A percentile compares a stretch with the other conserved stretches of the same genome.
phyloP scores from a whole-genome alignment of 2,888 invertebrate species.

The Pardosa pseudoannulata region DNA sequence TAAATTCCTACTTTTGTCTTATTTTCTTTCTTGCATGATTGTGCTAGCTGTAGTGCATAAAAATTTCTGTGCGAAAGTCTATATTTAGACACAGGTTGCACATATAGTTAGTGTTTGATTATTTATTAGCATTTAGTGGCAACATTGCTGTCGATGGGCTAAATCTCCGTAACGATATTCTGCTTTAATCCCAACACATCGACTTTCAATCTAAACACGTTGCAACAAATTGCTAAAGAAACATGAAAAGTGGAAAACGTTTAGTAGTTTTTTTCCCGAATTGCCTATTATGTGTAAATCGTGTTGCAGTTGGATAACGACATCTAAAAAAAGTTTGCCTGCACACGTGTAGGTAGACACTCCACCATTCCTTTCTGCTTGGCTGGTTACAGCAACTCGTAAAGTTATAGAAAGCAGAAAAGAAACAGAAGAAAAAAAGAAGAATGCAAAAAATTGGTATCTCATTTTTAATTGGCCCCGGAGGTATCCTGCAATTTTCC shows the following conservation, averaged over 20 bases:
- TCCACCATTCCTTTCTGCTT: slow-evolving; percentile 57
- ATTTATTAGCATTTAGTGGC: slow-evolving; percentile 6
- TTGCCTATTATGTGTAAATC: slow-evolving; percentile 67
- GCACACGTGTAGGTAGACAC: slow-evolving; percentile 16
- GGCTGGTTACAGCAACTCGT: slow-evolving; percentile 36
- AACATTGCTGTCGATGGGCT: slow-evolving; percentile 35
- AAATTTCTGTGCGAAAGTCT: too few species aligned
- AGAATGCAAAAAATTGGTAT: slow-evolving; percentile 38
- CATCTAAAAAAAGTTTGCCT: background rate
- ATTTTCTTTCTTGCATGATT: too few species aligned
- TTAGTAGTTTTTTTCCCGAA: slow-evolving; percentile 1
- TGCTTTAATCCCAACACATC: background rate
- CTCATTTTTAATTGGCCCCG: slow-evolving; percentile 64
- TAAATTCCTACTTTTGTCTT: too few species aligned
- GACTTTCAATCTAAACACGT: slow-evolving; percentile 23
- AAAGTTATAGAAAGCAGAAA: background rate
- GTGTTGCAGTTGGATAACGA: background rate
- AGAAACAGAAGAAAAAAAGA: background rate
- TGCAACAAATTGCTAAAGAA: slow-evolving; percentile 36
- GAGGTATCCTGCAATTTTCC: background rate
- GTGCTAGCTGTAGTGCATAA: too few species aligned
- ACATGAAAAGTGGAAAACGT: slow-evolving; percentile 7
- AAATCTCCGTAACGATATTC: background rate
- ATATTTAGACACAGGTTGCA: too few species aligned
- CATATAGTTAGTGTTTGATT: too few species aligned